These are phyloP conservation scores for Diadema setosum DNA, from an alignment of 35 echinoderm and acorn worm species.

Conservation along the genomic window DNA sequence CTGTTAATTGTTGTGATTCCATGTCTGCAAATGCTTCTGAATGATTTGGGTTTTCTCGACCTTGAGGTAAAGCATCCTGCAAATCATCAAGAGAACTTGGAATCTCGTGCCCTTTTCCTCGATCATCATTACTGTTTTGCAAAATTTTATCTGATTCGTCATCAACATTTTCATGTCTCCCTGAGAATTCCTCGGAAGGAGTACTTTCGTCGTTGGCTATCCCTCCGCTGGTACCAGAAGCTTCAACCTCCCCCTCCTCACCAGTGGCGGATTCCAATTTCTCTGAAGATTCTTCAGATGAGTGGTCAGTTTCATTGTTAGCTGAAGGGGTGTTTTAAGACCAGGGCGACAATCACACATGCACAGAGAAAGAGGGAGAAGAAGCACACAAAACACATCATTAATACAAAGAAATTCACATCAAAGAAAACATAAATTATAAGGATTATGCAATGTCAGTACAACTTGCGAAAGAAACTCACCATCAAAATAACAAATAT, in stretches of 20 bases:
- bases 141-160: neutral
- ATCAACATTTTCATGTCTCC: neutral
- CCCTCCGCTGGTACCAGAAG: neutral
- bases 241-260: conserved; percentile 2
- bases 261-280: neutral
- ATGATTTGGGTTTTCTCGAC: too few relatives aligned
- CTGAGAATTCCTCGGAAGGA: neutral
- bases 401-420: neutral
- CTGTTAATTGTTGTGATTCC: too few relatives aligned
- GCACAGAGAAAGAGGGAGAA: neutral
- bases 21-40: too few relatives aligned
- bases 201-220: neutral
- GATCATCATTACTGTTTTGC: neutral
- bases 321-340: conserved; percentile 3
- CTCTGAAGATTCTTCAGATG: conserved; percentile 15
- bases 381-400: neutral
- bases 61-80: neutral
- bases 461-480: too few relatives aligned
- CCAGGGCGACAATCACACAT: neutral
- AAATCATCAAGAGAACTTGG: neutral
- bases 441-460: too few relatives aligned
- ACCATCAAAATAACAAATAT: too few relatives aligned
- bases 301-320: conserved; percentile 3
- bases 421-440: neutral
- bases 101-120: neutral